Conservation (phyloP, 2,888 invertebrate species). For the Microctonus aethiopoides region DNA sequence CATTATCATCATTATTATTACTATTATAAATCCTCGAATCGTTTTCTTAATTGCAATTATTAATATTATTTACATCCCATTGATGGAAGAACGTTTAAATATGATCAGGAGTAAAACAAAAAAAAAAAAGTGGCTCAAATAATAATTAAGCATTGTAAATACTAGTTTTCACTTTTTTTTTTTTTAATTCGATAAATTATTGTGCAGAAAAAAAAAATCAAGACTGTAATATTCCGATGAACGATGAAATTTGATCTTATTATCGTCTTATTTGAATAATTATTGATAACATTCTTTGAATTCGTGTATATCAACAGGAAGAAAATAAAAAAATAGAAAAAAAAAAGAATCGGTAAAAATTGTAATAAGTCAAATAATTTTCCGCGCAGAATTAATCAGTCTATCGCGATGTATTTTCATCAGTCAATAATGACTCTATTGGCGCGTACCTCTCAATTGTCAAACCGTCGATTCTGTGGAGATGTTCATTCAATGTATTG, state of each 20-base stretch:
- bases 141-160: conserved; percentile 3
- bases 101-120: background rate
- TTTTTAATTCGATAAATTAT: conserved; percentile 17
- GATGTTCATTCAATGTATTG: conserved; percentile 56
- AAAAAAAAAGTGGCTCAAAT: conserved; percentile 25
- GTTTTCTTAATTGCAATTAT: conserved; percentile 11
- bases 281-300: background rate
- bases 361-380: no score
- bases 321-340: conserved; percentile 29
- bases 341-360: no score
- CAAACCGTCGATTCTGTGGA: conserved; percentile 55
- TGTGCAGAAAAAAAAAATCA: conserved; percentile 26
- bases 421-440: conserved; percentile 59
- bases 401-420: conserved; percentile 62
- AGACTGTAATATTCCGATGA: conserved; percentile 23
- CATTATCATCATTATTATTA: conserved; percentile 5
- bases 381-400: conserved; percentile 40
- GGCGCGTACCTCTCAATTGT: conserved; percentile 55
- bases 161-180: background rate
- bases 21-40: conserved; percentile 12
- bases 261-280: background rate
- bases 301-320: conserved; percentile 33
- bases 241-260: background rate
- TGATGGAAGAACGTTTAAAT: conserved; percentile 14
- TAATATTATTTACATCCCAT: conserved; percentile 16